Evolutionary conservation across 2,888 invertebrate genomes (phyloP), one percentile per base, ranked within the genome.

Genomic region (Drosophila robusta): DNA sequence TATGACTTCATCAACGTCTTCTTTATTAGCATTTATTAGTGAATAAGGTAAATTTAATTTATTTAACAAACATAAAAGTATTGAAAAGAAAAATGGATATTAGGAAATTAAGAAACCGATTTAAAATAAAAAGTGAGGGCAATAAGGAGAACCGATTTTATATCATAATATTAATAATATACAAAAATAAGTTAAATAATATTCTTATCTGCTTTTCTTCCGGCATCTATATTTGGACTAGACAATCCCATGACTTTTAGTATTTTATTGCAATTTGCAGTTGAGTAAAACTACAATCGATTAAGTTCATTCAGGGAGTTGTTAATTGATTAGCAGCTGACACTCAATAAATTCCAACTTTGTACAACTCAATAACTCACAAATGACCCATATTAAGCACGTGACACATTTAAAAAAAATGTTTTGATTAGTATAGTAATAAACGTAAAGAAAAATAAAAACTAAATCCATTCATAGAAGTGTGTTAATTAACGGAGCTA

Each of bases 401-500:
- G 68, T 78, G 78, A 75, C 63, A 69, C 75, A 78, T 60, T 52
- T 55, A n/a, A 42, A 18, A 69, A 50, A 41, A 29, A 61, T 61
- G 41, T 39, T 49, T 57, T 44, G 47, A 78, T 75, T 75, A 75
- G 75, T 51, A 16, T 9, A 16, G 26, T 36, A 26, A 63, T 64
- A 73, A 73, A 66, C 16, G n/a, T 46, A 29, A 47, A 34, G 39
- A 61, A 51, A 47, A 36, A 39, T 32, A 4, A 22, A 64, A 69
- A 60, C 67, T 22, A 61, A 63, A 58, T 55, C 60, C 63, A 75
- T 74, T 75, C 64, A 74, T 47, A n/a, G 22, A 8, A 36, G 12
- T 41, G 41, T 58, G 34, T 63, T 63, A 69, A 73, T 82, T 88
- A 82, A 70, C 77, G 44, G 29, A 16, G 44, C 24, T 54, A 80